These are phyloP conservation scores for Trichacis sp. DNA, from an alignment of 2,888 invertebrate genomes.

Conservation along the genomic window DNA sequence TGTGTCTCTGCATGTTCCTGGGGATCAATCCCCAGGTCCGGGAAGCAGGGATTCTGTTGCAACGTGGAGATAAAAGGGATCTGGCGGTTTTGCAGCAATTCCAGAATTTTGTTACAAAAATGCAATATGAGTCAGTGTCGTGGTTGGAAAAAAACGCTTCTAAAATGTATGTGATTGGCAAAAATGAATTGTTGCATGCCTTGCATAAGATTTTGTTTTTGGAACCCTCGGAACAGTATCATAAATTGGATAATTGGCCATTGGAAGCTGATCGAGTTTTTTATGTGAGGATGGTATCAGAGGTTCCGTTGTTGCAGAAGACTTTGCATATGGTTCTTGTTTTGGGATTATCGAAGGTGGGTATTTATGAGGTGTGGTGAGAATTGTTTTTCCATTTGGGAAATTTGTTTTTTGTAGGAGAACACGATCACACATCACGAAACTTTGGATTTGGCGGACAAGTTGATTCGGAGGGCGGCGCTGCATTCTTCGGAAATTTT, in stretches of 20 bases:
- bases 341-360: conserved; percentile 81
- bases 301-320: conserved; percentile 89
- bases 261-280: conserved; percentile 88
- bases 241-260: conserved; percentile 90
- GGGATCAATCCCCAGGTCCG: conserved; percentile 80
- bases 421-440: conserved; percentile 85
- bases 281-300: conserved; percentile 84
- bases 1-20: conserved; percentile 87
- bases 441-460: conserved; percentile 87
- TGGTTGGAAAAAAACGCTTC: conserved; percentile 90
- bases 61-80: conserved; percentile 72
- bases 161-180: conserved; percentile 78
- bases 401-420: too few species aligned
- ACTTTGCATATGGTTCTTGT: conserved; percentile 85
- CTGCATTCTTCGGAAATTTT: conserved; percentile 80
- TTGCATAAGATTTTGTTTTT: conserved; percentile 84
- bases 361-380: too few species aligned
- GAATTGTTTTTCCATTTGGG: too few species aligned
- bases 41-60: conserved; percentile 74
- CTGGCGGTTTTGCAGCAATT: conserved; percentile 65
- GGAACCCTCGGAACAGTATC: conserved; percentile 84
- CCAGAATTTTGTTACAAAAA: conserved; percentile 69
- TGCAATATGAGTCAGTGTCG: conserved; percentile 87
- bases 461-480: conserved; percentile 87
- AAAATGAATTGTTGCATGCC: conserved; percentile 81